Base-by-base conservation (phyloP, 2,113 vertebrate genomes). In the Festucalex cinctus region DNA sequence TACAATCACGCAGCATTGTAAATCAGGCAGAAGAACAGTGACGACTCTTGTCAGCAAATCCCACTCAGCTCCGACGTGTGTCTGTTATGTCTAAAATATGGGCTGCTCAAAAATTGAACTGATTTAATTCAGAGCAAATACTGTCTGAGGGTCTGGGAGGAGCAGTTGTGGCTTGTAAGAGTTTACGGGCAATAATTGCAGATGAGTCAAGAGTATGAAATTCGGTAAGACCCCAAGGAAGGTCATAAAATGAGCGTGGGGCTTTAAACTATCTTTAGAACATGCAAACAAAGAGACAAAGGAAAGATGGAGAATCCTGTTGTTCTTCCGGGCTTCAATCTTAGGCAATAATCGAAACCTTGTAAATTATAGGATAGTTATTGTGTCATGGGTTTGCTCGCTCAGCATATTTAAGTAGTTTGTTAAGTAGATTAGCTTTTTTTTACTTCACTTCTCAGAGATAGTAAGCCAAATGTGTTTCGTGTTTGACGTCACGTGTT, bases 61-160 rank as follows among this genome's bases (percentile, higher is more conserved):
- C 74, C 77, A 73, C 80, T 65, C 63, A 60, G 74, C 72, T 67
- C 69, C 24, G 53, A 58, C 67, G 62, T 16, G 36, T 1, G 22
- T 41, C 56, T 20, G 56, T 36, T 60, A 13, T 71, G 71, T 69
- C 48, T 70, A 70, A 70, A 59, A 39, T 62, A 57, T 20, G 22
- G 22, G 22, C 44, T 60, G 36, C 46, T 61, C 7, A 3, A 66
- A 65, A 64, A 64, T 58, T 76, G 74, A 48, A 77, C 76, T 68
- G 73, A 64, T 3, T n/a, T 10, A 66, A 67, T 78, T 80, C 62
- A 75, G 73, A 68, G 60, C 26, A 51, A 12, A 36, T 28, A 58
- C 69, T 81, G 71, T 75, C 37, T 61, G 46, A 37, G 66, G 37
- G 62, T 69, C 66, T 39, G 70, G 67, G 46, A 76, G 74, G 61